Evolutionary conservation across 2,113 vertebrate species (phyloP).

Genomic region (Labrus mixtus): DNA sequence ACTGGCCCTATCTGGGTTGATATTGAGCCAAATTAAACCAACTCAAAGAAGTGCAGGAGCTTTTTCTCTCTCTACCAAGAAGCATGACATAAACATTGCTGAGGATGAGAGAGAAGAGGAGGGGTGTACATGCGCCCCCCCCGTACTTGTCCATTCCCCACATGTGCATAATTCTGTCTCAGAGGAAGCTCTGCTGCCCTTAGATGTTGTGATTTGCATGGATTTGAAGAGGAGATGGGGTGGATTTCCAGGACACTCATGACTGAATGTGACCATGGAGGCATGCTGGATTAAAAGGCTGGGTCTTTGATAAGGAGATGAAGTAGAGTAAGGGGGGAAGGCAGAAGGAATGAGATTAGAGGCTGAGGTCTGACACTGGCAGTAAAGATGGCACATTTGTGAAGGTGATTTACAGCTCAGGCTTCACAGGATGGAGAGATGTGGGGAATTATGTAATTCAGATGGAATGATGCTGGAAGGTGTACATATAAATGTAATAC

Average conservation of each 20-base stretch:
- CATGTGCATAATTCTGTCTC: conserved; percentile 76
- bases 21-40: conserved; percentile 60
- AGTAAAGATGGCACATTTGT: conserved; percentile 46
- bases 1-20: conserved; percentile 38
- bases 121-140: conserved; percentile 13
- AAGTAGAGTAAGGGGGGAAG: conserved; percentile 53
- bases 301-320: conserved; percentile 77
- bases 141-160: conserved; percentile 52
- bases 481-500: background rate
- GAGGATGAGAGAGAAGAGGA: conserved; percentile 53
- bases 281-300: conserved; percentile 74
- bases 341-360: conserved; percentile 63
- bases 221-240: conserved; percentile 75
- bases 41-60: conserved; percentile 57
- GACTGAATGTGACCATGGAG: conserved; percentile 76
- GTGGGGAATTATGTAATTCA: conserved; percentile 6
- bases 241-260: conserved; percentile 80
- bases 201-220: conserved; percentile 82
- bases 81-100: conserved; percentile 72
- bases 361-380: conserved; percentile 43
- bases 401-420: conserved; percentile 43
- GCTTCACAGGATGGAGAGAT: conserved; percentile 25
- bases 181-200: conserved; percentile 73
- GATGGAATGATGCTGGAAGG: background rate
- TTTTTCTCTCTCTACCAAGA: conserved; percentile 35